phyloP scores from a whole-genome alignment of 2,888 invertebrate genomes.

The Drosophila subsilvestris region DNA sequence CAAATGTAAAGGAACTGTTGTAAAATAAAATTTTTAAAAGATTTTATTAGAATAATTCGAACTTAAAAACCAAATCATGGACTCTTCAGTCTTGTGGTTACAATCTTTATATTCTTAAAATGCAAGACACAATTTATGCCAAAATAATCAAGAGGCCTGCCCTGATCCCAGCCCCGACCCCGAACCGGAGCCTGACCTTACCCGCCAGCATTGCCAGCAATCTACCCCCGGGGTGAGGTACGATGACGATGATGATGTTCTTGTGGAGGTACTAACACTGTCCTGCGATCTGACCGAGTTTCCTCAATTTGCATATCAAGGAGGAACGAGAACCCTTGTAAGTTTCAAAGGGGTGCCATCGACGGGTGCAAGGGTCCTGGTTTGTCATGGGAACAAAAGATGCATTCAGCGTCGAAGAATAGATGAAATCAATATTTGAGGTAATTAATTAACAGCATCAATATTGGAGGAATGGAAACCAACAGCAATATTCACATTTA shows the following conservation, averaged over 20 bases:
- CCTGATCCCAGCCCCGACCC: conserved; percentile 33
- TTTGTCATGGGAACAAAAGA: conserved; percentile 77
- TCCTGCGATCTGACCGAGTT: conserved; percentile 32
- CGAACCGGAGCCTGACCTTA: neutral
- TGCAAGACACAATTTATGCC: conserved; percentile 50
- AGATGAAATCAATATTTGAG: conserved; percentile 78
- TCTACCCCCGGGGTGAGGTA: conserved; percentile 57
- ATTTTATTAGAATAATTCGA: neutral
- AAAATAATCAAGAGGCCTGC: conserved; percentile 49
- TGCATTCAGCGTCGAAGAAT: conserved; percentile 59
- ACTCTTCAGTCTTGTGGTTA: conserved; percentile 49
- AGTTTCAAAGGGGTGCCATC: conserved; percentile 38
- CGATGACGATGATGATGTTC: conserved; percentile 64
- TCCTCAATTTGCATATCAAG: conserved; percentile 66
- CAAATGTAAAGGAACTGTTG: neutral
- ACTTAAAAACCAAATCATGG: neutral
- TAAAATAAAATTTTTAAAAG: neutral
- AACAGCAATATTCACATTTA: conserved; percentile 70
- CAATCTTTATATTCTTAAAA: conserved; percentile 10
- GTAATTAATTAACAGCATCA: conserved; percentile 76
- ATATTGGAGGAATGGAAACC: conserved; percentile 38
- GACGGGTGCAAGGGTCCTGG: conserved; percentile 54
- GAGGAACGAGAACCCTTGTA: conserved; percentile 49
- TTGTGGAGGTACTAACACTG: conserved; percentile 27
- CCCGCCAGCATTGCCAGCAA: conserved; percentile 34